Evolutionary conservation across 2,113 vertebrate genomes (phyloP).

Genomic region (Tupaia chinensis): DNA sequence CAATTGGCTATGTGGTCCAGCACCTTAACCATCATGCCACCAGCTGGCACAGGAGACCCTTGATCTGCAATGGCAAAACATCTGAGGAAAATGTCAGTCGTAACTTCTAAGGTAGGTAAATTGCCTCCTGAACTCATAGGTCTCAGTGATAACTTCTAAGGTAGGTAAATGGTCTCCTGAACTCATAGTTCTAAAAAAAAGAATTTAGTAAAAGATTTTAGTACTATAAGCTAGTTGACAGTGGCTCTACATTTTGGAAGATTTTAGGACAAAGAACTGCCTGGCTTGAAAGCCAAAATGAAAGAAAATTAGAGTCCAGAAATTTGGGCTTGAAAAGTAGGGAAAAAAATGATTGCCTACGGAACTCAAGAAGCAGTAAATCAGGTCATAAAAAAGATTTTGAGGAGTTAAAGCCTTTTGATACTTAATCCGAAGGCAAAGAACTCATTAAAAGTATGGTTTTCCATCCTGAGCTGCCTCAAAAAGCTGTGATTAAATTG

Average conservation of each 20-base stretch:
- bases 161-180: background rate
- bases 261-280: conserved; percentile 28
- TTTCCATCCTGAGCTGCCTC: background rate
- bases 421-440: background rate
- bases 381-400: background rate
- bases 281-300: background rate
- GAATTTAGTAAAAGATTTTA: background rate
- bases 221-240: background rate
- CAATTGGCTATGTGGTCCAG: no score
- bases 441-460: background rate
- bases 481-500: background rate
- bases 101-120: background rate
- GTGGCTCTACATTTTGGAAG: background rate
- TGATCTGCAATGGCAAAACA: background rate
- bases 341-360: background rate
- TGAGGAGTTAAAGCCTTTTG: background rate
- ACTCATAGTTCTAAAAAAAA: background rate
- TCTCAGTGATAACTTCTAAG: background rate
- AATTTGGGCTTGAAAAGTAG: background rate
- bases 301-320: conserved; percentile 40
- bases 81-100: background rate
- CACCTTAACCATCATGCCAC: no score
- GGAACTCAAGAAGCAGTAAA: background rate
- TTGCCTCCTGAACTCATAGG: background rate
- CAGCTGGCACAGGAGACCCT: background rate